Evolutionary conservation across 2,888 invertebrate species (phyloP).

Genomic region (Drosophila helvetica): DNA sequence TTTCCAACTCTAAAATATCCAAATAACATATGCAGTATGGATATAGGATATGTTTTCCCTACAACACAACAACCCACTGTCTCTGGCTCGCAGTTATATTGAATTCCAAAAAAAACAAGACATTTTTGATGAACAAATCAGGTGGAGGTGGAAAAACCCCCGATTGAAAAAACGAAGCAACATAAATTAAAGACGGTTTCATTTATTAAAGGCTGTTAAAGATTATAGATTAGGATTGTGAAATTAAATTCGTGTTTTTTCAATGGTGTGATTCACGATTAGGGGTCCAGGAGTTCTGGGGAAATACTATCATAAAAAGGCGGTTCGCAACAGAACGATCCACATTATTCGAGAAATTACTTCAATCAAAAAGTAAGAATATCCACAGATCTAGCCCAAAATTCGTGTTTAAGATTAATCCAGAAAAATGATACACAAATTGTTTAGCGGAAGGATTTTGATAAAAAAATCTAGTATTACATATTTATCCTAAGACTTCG

Average conservation of each 20-base stretch:
- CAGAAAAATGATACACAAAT: too few species aligned
- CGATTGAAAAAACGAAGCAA: slow-evolving; percentile 5
- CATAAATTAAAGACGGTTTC: slow-evolving; percentile 35
- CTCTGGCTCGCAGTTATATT: not conserved
- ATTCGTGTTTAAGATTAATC: too few species aligned
- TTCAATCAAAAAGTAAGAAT: not conserved
- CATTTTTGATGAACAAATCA: too few species aligned
- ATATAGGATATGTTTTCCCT: slow-evolving; percentile 5
- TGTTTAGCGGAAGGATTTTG: too few species aligned
- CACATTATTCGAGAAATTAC: not conserved
- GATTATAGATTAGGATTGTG: slow-evolving; percentile 40
- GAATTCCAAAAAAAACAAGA: too few species aligned
- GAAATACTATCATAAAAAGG: slow-evolving; percentile 22
- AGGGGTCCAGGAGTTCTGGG: slow-evolving; percentile 25
- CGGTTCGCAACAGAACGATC: not conserved
- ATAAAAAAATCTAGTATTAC: too few species aligned
- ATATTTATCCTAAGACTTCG: too few species aligned
- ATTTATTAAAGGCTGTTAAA: slow-evolving; percentile 37
- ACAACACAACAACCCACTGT: not conserved
- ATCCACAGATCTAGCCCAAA: too few species aligned
- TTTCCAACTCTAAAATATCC: not conserved
- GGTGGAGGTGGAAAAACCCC: slow-evolving; percentile 7
- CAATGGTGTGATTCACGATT: slow-evolving; percentile 41
- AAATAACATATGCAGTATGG: not conserved
- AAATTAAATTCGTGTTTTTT: slow-evolving; percentile 31